Percentiles rank a stretch among this genome's conserved stretches.
Evolutionary conservation across 2,113 vertebrate species (phyloP).

Genomic region (Forbesichthys papilliferus): DNA sequence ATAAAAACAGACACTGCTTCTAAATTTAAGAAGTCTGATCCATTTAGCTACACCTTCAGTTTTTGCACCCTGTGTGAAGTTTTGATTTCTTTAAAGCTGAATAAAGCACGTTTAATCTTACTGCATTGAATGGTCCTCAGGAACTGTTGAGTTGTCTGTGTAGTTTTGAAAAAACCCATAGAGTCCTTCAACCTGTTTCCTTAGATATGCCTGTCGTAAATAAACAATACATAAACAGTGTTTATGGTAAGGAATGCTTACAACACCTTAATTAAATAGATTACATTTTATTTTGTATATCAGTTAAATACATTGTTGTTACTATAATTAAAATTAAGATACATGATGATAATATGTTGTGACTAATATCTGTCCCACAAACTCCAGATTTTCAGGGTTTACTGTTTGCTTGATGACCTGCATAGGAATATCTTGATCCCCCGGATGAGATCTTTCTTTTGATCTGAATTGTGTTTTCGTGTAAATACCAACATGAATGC

Average conservation of each 20-base stretch:
- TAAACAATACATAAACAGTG: not conserved
- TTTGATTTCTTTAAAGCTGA: not conserved
- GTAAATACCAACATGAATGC: not conserved
- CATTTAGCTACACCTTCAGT: not conserved
- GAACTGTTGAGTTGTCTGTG: not conserved
- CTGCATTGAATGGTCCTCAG: slow-evolving; percentile 76
- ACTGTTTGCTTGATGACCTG: too few relatives aligned
- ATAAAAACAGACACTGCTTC: not conserved
- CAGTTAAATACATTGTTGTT: not conserved
- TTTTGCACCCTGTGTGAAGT: not conserved
- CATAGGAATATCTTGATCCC: too few relatives aligned
- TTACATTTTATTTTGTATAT: not conserved
- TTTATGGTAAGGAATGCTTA: not conserved
- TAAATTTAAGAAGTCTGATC: not conserved
- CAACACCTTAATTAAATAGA: too few relatives aligned
- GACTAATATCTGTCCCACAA: too few relatives aligned
- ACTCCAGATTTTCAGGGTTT: too few relatives aligned
- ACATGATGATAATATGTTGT: too few relatives aligned
- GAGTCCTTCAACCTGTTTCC: slow-evolving; percentile 72
- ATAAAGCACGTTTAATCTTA: slow-evolving; percentile 67
- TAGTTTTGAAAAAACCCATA: slow-evolving; percentile 51
- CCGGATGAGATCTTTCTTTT: too few relatives aligned
- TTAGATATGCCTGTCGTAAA: slow-evolving; percentile 79
- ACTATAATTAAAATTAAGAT: not conserved
- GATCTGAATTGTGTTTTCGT: not conserved